Percentiles rank a stretch among this genome's conserved stretches.
These are phyloP conservation scores for Crotalus tigris DNA, from an alignment of 2,113 vertebrate genomes.

Conservation along the genomic window DNA sequence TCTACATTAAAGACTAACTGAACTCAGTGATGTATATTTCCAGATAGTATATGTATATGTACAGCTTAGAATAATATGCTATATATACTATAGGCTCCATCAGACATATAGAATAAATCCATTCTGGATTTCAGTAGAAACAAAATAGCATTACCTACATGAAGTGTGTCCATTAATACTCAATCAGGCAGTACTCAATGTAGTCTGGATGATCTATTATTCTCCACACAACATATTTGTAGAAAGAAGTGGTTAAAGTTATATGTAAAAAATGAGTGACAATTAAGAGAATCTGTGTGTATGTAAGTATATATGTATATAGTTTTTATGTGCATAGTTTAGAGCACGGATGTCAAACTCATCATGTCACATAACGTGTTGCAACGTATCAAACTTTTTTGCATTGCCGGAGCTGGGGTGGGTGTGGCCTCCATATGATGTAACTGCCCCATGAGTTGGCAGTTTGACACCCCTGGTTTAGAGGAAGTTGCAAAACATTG, in stretches of 20 bases:
- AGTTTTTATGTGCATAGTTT: not conserved
- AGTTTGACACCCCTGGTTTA: too few relatives aligned
- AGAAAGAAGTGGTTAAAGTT: not conserved
- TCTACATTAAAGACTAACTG: not conserved
- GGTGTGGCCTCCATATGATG: too few relatives aligned
- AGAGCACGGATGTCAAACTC: not conserved
- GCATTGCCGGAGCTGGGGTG: too few relatives aligned
- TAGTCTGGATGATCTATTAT: not conserved
- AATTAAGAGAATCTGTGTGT: not conserved
- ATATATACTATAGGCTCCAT: slow-evolving; percentile 33
- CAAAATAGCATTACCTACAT: not conserved
- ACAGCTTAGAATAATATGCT: slow-evolving; percentile 28
- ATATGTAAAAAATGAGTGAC: not conserved
- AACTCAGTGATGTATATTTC: too few relatives aligned
- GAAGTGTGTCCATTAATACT: not conserved
- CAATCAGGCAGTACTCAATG: not conserved
- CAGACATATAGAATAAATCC: slow-evolving; percentile 37
- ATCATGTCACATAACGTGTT: too few relatives aligned
- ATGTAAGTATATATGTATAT: not conserved
- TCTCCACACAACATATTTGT: not conserved
- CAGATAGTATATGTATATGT: not conserved
- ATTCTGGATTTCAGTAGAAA: slow-evolving; percentile 19
- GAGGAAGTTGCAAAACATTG: not conserved
- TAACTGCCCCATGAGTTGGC: too few relatives aligned
- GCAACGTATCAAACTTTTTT: too few relatives aligned